These are phyloP conservation scores for Spodoptera frugiperda DNA, from an alignment of 1,140 invertebrate species.

Conservation along the genomic window DNA sequence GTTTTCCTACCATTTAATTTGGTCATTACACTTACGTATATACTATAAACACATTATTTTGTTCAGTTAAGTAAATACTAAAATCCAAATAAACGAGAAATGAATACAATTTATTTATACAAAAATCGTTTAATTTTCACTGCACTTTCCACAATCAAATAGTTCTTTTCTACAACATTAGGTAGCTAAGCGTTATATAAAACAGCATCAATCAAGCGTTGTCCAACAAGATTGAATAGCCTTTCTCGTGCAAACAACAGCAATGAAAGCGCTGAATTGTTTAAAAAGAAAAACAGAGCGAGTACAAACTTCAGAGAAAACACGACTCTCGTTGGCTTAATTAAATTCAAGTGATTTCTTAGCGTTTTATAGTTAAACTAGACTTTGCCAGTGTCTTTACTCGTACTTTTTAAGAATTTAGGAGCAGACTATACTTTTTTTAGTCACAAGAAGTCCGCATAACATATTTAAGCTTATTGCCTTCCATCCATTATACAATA, in stretches of 20 bases:
- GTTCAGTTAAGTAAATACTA: too few species aligned
- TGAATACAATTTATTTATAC: too few species aligned
- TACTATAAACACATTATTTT: too few species aligned
- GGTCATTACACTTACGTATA: too few species aligned
- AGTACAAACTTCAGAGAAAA: neutral
- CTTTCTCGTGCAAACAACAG: slow-evolving; percentile 3
- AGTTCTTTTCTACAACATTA: neutral
- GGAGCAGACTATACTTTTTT: too few species aligned
- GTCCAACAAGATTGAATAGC: neutral
- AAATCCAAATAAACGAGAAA: too few species aligned
- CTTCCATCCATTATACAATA: too few species aligned
- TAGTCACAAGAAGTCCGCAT: too few species aligned
- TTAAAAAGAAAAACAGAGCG: slow-evolving; percentile 16
- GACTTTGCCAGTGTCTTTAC: too few species aligned
- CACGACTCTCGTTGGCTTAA: slow-evolving; percentile 22
- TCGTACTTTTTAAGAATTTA: too few species aligned
- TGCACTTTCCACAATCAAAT: neutral
- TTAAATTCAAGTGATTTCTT: slow-evolving; percentile 36
- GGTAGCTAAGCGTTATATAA: neutral
- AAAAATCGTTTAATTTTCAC: neutral
- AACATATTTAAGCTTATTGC: too few species aligned
- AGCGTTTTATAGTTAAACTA: neutral
- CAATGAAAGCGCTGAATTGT: slow-evolving; percentile 4
- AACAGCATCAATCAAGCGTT: slow-evolving; percentile 17
- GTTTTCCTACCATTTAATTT: too few species aligned